Base-by-base conservation (phyloP, 2,113 vertebrate species). In the Danionella cerebrum region DNA sequence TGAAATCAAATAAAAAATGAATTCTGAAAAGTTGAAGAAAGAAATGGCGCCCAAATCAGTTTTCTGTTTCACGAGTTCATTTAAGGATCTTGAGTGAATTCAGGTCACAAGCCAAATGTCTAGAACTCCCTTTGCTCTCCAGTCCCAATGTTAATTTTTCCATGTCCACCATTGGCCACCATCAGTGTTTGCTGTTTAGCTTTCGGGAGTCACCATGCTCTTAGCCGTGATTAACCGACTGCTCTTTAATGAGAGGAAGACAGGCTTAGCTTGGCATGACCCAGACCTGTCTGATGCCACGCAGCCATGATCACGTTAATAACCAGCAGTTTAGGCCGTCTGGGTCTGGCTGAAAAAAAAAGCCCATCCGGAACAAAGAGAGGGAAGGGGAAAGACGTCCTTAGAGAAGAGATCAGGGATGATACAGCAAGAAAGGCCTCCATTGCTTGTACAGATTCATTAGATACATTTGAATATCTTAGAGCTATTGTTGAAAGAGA, bases 241-340 rank as follows among this genome's bases (percentile, higher is more conserved):
- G 73, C 74, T 77, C 80, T 82, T 84, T 83, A 86, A 81, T 80
- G 75, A 80, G 78, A 78, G 76, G 80, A 83, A 79, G 80, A 78
- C 64, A 67, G 62, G 78, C 75, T 84, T 80, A 81, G 67, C 65
- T 48, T 59, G 59, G 72, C 58, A 44, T 82, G 79, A 82, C 83
- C 79, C 72, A 55, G 78, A 79, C 71, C 27, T 65, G 71, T 64
- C 71, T 72, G 71, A 53, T 19, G 52, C 11, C 38, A 27, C 5
- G 13, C 6, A 13, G 42, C 44, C 42, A 6, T 13, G 39, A 59
- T 21, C 14, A 25, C 14, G 22, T 9, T 57, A 21, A 38, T 25
- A 35, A 29, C 45, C 50, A 64, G n/a, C 29, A 8, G 33, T 33
- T 36, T 33, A 18, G 5, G 38, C 25, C 14, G 38, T 33, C 68